Evolutionary conservation across 2,113 vertebrate species (phyloP), one percentile per base, ranked within the genome.

Genomic region (Prolemur simus): DNA sequence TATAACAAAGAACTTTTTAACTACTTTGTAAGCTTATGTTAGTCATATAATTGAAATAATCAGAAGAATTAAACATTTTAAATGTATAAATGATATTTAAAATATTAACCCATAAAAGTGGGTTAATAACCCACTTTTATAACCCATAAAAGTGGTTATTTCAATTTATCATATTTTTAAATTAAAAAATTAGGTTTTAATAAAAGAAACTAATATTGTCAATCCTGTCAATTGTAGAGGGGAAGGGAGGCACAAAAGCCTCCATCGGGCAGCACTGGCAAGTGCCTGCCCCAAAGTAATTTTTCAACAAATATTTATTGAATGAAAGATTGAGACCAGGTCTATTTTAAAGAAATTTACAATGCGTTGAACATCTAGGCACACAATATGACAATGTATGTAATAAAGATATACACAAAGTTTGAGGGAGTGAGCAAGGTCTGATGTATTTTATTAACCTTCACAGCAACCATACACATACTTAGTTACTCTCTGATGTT

Each of bases 1-100:
- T 78, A 42, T 78, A 42, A 42, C 56, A 69, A 76, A 77, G n/a
- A 86, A 77, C 3, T 91, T 90, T 32, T n/a, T 69, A 39, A 52
- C 23, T 29, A 56, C 32, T 77, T 94, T 42, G 0, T 17, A 63
- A 56, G 23, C 80, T 87, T 96, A 78, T 58, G 10, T 69, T 89
- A 86, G 25, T 74, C 42, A 52, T 85, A 80, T 83, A 84, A 78
- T 27, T 94, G 49, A 96, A 73, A 83, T 68, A 42, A 13, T 78
- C 86, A 81, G 77, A 68, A 73, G 1, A 90, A 85, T 81, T 60
- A 93, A 77, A 9, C 73, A 56, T 52, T 8, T 73, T 95, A 90
- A 90, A 86, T 18, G 6, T 68, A 20, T 58, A 86, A 81, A 69
- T 84, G 5, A 83, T 82, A 93, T 80, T 88, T 45, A 74, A 97